phyloP scores from a whole-genome alignment of 2,888 invertebrate genomes.

The Thecophora atra region DNA sequence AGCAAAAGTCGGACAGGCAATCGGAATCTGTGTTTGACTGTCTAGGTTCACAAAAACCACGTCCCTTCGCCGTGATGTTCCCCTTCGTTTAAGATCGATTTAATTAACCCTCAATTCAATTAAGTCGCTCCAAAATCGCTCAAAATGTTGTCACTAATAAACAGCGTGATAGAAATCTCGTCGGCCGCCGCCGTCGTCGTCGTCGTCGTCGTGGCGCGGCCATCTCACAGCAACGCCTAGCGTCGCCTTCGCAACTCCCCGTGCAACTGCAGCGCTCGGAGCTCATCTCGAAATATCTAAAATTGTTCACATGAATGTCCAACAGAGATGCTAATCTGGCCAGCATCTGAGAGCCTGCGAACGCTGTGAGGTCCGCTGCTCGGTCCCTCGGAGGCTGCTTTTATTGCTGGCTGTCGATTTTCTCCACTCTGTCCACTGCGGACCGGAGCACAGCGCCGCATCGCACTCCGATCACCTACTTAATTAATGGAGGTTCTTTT shows the following conservation, averaged over 20 bases:
- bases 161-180: slow-evolving; percentile 15
- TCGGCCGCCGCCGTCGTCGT: background rate
- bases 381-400: background rate
- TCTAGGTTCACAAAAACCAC: background rate
- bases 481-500: slow-evolving; percentile 45
- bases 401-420: slow-evolving; percentile 9
- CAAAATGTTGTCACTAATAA: slow-evolving; percentile 30
- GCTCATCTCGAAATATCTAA: slow-evolving; percentile 24
- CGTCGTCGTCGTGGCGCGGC: background rate
- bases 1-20: background rate
- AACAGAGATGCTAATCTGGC: slow-evolving; percentile 43
- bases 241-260: slow-evolving; percentile 10
- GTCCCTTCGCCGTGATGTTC: too few species aligned
- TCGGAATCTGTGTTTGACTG: background rate
- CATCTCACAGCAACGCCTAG: slow-evolving; percentile 4
- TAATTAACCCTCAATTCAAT: slow-evolving; percentile 11
- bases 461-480: slow-evolving; percentile 42
- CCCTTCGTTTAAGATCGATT: slow-evolving; percentile 2
- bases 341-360: slow-evolving; percentile 18
- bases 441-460: background rate
- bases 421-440: background rate
- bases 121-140: slow-evolving; percentile 17
- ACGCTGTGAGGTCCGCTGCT: slow-evolving; percentile 30
- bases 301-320: slow-evolving; percentile 43
- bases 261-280: slow-evolving; percentile 1